phyloP scores from a whole-genome alignment of 2,113 vertebrate genomes.

The Dicrurus megarhynchus region DNA sequence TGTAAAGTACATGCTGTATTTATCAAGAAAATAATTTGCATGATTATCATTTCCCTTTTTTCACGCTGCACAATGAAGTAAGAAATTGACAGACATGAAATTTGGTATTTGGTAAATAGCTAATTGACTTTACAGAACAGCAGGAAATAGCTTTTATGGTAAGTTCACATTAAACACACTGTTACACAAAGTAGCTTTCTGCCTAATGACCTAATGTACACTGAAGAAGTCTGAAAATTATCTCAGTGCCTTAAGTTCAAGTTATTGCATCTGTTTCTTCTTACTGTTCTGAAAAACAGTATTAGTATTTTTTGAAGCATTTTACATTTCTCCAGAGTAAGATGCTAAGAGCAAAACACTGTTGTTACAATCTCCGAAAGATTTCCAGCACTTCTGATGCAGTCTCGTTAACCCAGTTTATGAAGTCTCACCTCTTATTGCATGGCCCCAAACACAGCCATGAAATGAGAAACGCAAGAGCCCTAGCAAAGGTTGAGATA shows the following conservation, averaged over 20 bases:
- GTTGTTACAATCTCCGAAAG: neutral
- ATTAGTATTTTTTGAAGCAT: neutral
- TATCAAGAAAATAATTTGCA: neutral
- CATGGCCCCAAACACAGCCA: neutral
- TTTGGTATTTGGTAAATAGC: slow-evolving; percentile 40
- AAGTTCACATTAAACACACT: slow-evolving; percentile 38
- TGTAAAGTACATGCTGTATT: neutral
- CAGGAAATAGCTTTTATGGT: slow-evolving; percentile 63
- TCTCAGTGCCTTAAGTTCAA: slow-evolving; percentile 11
- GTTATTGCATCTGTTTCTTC: neutral
- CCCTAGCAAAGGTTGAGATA: neutral
- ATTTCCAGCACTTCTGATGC: neutral
- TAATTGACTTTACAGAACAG: slow-evolving; percentile 57
- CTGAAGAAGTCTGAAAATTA: slow-evolving; percentile 17
- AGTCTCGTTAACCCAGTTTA: neutral
- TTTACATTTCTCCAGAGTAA: neutral
- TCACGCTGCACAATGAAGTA: neutral
- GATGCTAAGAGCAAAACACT: neutral
- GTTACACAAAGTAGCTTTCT: slow-evolving; percentile 52
- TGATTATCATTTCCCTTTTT: neutral
- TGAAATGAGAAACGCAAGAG: neutral
- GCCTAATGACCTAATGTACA: slow-evolving; percentile 41
- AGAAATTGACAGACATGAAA: neutral
- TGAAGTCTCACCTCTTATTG: neutral
- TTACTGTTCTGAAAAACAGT: neutral